Evolutionary conservation across 2,113 vertebrate species (phyloP), one percentile per base, ranked within the genome.

Genomic region (Oreochromis niloticus): DNA sequence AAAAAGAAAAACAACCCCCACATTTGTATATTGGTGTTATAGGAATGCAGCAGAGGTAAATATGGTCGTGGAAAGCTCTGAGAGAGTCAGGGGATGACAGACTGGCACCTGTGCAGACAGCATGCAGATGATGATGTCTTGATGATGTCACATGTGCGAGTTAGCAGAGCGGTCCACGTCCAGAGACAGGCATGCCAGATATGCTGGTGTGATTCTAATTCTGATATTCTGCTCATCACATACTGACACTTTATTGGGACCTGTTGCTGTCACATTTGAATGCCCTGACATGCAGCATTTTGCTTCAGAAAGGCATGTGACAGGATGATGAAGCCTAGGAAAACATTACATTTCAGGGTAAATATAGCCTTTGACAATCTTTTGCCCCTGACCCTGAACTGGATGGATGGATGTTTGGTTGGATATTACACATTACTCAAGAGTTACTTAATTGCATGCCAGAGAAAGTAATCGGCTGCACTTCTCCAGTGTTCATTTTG

Each of bases 1-100:
- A 46, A 73, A 0, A 3, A 71, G 3, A 10, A 6, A 73, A 9
- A 16, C 4, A 1, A 0, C 0, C 1, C 1, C 1, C 39, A 73
- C 13, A 4, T 27, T 73, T 73, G 22, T 10, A 46, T 46, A 30
- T 19, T 1, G 24, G 2, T 75, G 39, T 17, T 32, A 75, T 2
- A 75, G 43, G 43, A 16, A 36, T 13, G 61, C 34, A 68, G 61
- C 19, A 39, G 61, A 36, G 68, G 36, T 78, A 75, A 86, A 61
- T 52, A 9, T n/a, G 68, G 50, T 59, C 6, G 10, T 22, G 2
- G 3, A 39, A 80, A 85, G 46, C 71, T 39, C 57, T 39, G 81
- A 36, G 9, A 87, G 30, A 85, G 41, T 79, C 48, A 6, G 32
- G 16, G 81, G 83, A 61, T 78, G 86, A 79, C 83, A 83, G 86